phyloP scores from a whole-genome alignment of 2,797 vertebrate species.

The Lithobates sylvaticus region DNA sequence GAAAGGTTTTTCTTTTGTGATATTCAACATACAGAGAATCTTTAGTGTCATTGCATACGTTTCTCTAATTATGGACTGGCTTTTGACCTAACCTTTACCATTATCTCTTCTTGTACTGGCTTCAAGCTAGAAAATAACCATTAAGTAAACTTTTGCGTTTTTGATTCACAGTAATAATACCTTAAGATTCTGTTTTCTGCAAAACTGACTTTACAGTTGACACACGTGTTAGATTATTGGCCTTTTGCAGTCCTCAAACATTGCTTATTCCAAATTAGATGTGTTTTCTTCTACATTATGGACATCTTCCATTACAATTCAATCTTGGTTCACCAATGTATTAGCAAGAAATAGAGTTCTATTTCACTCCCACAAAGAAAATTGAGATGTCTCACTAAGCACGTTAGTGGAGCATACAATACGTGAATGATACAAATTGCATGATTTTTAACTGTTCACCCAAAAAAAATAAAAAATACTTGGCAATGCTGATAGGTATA shows the following conservation, averaged over 20 bases:
- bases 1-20: not conserved
- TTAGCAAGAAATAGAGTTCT: conserved; percentile 24
- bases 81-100: conserved; percentile 18
- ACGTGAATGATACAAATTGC: conserved; percentile 42
- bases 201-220: conserved; percentile 13
- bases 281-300: conserved; percentile 35
- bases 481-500: conserved; percentile 20
- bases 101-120: not conserved
- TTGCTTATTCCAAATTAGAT: not conserved
- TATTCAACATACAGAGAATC: conserved; percentile 1
- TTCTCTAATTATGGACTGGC: conserved; percentile 37
- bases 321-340: conserved; percentile 35
- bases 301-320: conserved; percentile 41
- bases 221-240: not conserved
- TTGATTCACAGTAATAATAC: not conserved
- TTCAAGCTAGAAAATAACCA: conserved; percentile 13
- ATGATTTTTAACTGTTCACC: conserved; percentile 18
- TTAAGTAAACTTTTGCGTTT: conserved; percentile 23
- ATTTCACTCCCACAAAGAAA: conserved; percentile 27
- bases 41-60: conserved; percentile 21
- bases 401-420: conserved; percentile 13
- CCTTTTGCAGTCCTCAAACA: not conserved
- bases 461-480: not conserved
- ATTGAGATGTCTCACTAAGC: conserved; percentile 49
- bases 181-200: not conserved